Percentiles rank a stretch among this genome's conserved stretches.
phyloP scores from a whole-genome alignment of 1,140 invertebrate species.

The Pentalonia nigronervosa region DNA sequence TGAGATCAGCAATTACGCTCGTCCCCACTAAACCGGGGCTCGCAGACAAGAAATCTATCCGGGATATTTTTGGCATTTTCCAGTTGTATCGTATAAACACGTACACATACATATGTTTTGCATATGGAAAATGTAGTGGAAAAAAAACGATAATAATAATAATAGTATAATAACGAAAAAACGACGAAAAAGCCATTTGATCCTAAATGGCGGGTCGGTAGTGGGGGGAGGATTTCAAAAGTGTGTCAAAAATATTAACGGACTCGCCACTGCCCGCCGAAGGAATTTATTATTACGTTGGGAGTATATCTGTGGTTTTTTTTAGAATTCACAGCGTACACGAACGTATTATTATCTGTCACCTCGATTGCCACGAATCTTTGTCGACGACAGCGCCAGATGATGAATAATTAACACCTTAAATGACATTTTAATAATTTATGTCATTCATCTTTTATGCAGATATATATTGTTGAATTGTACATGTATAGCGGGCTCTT shows the following conservation, averaged over 20 bases:
- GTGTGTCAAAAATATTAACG: constrained; percentile 50
- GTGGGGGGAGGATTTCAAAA: background rate
- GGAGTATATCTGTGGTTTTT: background rate
- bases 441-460: background rate
- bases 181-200: constrained; percentile 18
- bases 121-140: constrained; percentile 13
- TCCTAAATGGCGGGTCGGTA: background rate
- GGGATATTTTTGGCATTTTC: constrained; percentile 57
- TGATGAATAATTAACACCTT: background rate
- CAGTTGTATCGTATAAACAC: constrained; percentile 42
- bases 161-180: background rate
- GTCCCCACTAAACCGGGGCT: constrained; percentile 46
- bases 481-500: background rate
- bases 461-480: background rate
- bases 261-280: background rate
- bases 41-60: constrained; percentile 51
- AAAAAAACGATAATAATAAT: background rate
- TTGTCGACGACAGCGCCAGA: background rate
- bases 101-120: background rate
- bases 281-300: background rate
- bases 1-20: constrained; percentile 5
- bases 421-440: background rate
- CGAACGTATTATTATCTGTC: background rate
- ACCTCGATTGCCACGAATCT: background rate
- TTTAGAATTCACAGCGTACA: constrained; percentile 1